Evolutionary conservation across 2,797 vertebrate species (phyloP).

Genomic region (Acipenser transmontanus): DNA sequence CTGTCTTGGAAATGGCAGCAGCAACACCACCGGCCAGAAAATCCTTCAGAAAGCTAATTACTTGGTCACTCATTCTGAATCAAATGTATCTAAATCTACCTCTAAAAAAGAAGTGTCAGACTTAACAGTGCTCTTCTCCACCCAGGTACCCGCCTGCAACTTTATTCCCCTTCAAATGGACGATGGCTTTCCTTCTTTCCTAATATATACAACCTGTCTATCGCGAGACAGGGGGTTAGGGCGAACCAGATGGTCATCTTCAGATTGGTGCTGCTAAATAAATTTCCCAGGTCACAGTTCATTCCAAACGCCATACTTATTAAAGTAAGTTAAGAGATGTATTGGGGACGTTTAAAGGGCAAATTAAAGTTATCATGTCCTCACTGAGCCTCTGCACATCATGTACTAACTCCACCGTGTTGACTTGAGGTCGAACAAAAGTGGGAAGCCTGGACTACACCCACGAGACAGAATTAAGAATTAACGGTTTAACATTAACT

Average conservation of each 20-base stretch:
- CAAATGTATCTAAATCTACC: not conserved
- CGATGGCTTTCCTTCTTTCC: conserved; percentile 33
- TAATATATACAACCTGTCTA: conserved; percentile 61
- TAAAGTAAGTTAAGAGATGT: conserved; percentile 19
- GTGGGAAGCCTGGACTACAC: no score
- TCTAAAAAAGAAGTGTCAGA: conserved; percentile 24
- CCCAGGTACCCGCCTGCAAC: conserved; percentile 39
- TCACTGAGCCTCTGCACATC: no score
- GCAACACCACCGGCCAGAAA: conserved; percentile 91
- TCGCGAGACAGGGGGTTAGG: conserved; percentile 72
- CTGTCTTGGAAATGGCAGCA: conserved; percentile 95
- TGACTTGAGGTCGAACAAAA: no score
- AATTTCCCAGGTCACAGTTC: conserved; percentile 65
- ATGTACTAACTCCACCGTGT: no score
- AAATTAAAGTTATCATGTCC: conserved; percentile 44
- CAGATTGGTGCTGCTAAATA: conserved; percentile 44
- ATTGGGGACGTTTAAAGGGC: conserved; percentile 86
- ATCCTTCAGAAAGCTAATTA: conserved; percentile 87
- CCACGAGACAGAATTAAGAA: no score
- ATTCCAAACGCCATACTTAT: conserved; percentile 48
- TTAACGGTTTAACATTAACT: no score
- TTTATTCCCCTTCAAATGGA: conserved; percentile 53
- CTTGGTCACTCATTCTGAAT: conserved; percentile 77
- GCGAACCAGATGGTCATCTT: conserved; percentile 44
- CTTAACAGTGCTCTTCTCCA: conserved; percentile 26